Base-by-base conservation (phyloP, 2,113 vertebrate genomes). In the Burhinus bistriatus region DNA sequence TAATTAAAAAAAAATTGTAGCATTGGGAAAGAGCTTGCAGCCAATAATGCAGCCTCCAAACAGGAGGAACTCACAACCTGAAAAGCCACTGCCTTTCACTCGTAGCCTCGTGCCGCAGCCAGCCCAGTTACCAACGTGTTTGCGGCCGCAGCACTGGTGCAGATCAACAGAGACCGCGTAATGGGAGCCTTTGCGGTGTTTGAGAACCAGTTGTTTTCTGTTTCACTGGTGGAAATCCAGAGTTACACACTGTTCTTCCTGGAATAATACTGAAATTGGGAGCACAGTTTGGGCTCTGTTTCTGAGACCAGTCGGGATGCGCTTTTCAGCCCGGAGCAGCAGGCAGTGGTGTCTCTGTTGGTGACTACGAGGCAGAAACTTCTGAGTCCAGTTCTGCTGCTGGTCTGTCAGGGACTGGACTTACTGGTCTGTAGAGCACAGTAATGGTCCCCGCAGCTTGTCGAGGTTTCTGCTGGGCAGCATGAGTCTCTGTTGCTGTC, bases 101-200 rank as follows among this genome's bases (percentile, higher is more conserved):
- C 13, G 49, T 25, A 51, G 49, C 22, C 49, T 51, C 22, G 23
- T 51, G 22, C 49, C 20, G 21, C 49, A 25, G 49, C 12, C 49
- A 51, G 49, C 49, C 23, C 11, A 11, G 49, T 23, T 51, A 23
- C 49, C 49, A 13, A 51, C 49, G 10, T 22, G 6, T 25, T 25
- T 7, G 49, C 49, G 13, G 49, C 49, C 22, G 49, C 49, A 51
- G 49, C 49, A 13, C 49, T 36, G 77, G 3, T 1, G 4, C 26
- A 3, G 47, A 8, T 15, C 26, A 11, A 4, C 34, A 34, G 44
- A 34, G 18, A 36, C 26, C 15, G 3, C 1, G 3, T 6, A 16
- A 40, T 2, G 0, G 29, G 19, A 9, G 36, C 1, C 47, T 34
- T 2, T 12, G 25, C 13, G 1, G 47, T 26, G 13, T 6, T 11